phyloP scores from a whole-genome alignment of 2,888 invertebrate species.

The Caenorhabditis wallacei region DNA sequence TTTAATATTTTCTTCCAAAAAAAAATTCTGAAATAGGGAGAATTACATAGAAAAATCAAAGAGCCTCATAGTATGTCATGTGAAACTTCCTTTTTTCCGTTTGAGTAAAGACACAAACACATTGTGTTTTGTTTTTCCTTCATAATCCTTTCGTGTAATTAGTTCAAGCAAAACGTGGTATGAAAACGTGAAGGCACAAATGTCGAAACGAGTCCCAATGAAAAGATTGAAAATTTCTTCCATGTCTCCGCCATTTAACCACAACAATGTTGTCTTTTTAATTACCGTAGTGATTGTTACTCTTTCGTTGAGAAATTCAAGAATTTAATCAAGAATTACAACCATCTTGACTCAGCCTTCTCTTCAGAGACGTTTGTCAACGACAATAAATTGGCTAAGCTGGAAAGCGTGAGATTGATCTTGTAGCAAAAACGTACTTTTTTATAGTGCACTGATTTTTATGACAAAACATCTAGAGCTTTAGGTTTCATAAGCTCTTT shows the following conservation, averaged over 20 bases:
- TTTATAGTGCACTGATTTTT: slow-evolving; percentile 30
- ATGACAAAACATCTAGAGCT: background rate
- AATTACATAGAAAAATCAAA: background rate
- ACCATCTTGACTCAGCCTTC: slow-evolving; percentile 9
- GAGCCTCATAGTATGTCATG: background rate
- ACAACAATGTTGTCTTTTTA: slow-evolving; percentile 41
- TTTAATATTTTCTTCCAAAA: background rate
- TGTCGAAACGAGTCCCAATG: slow-evolving; percentile 28
- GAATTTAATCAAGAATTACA: background rate
- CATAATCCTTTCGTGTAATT: slow-evolving; percentile 63
- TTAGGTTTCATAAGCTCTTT: background rate
- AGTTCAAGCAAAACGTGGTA: slow-evolving; percentile 59
- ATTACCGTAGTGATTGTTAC: slow-evolving; percentile 48
- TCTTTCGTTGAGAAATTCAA: background rate
- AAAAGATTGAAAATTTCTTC: no score
- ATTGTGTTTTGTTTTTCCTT: slow-evolving; percentile 42
- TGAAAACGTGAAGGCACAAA: slow-evolving; percentile 47
- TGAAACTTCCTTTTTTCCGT: slow-evolving; percentile 39
- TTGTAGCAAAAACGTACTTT: slow-evolving; percentile 14
- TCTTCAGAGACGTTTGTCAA: background rate
- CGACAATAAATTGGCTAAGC: slow-evolving; percentile 6
- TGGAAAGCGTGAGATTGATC: slow-evolving; percentile 6
- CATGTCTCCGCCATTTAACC: no score
- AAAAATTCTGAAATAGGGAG: background rate
- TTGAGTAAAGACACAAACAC: slow-evolving; percentile 58